These are phyloP conservation scores for Typhlichthys subterraneus DNA, from an alignment of 2,797 vertebrate genomes.

Conservation along the genomic window DNA sequence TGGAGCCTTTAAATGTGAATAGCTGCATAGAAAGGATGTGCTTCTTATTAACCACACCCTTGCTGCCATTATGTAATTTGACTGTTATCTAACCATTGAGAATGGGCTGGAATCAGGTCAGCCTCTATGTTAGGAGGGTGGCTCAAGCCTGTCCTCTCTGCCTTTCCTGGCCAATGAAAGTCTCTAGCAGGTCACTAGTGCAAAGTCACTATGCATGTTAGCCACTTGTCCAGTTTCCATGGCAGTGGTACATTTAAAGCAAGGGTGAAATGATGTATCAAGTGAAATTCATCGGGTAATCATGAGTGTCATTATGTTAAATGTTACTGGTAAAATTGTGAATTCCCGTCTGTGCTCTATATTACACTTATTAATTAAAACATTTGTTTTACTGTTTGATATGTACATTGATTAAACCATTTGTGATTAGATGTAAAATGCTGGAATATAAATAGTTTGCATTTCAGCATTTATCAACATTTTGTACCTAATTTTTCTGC, in stretches of 20 bases:
- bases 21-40: conserved; percentile 27
- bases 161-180: conserved; percentile 36
- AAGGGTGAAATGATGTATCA: too few species aligned
- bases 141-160: conserved; percentile 26
- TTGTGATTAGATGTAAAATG: too few species aligned
- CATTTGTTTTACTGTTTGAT: too few species aligned
- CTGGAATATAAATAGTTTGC: too few species aligned
- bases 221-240: conserved; percentile 13
- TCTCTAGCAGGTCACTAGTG: conserved; percentile 2
- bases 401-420: too few species aligned
- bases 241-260: neutral
- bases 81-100: conserved; percentile 72
- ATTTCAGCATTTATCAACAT: too few species aligned
- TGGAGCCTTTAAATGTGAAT: conserved; percentile 19
- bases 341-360: too few species aligned
- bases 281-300: too few species aligned
- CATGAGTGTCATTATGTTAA: too few species aligned
- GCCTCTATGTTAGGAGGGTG: conserved; percentile 34
- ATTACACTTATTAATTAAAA: too few species aligned
- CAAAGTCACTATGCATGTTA: conserved; percentile 34
- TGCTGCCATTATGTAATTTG: conserved; percentile 70
- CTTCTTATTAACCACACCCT: conserved; percentile 54
- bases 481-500: too few species aligned
- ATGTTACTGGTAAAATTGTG: too few species aligned
- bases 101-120: conserved; percentile 68